phyloP scores from a whole-genome alignment of 2,888 invertebrate species.

The Fabriciana adippe region DNA sequence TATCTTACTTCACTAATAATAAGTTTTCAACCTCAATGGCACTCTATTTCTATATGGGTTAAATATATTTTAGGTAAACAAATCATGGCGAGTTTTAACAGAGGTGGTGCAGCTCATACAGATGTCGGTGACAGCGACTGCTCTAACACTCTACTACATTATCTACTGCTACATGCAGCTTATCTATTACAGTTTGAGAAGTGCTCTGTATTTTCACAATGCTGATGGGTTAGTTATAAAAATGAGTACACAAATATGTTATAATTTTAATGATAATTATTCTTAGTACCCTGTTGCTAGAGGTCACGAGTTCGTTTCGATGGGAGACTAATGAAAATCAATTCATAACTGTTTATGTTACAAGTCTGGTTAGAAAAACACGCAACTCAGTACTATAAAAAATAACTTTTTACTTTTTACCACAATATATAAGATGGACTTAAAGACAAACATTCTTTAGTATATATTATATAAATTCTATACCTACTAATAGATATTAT shows the following conservation, averaged over 20 bases:
- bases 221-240: slow-evolving; percentile 63
- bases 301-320: no score
- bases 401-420: no score
- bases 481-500: no score
- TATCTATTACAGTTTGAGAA: slow-evolving; percentile 63
- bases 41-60: background rate
- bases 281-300: no score
- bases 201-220: slow-evolving; percentile 69
- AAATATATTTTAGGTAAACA: slow-evolving; percentile 27
- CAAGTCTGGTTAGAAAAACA: no score
- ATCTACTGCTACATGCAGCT: slow-evolving; percentile 75
- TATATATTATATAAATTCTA: no score
- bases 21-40: background rate
- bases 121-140: slow-evolving; percentile 65
- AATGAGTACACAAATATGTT: background rate
- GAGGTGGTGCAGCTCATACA: slow-evolving; percentile 64
- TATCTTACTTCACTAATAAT: background rate
- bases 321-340: no score
- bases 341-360: no score
- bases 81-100: slow-evolving; percentile 49
- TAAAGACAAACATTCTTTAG: no score
- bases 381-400: no score
- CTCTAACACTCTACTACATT: slow-evolving; percentile 68
- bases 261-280: background rate
- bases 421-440: no score